phyloP scores from a whole-genome alignment of 2,113 vertebrate species.

The Polypterus bichir region DNA sequence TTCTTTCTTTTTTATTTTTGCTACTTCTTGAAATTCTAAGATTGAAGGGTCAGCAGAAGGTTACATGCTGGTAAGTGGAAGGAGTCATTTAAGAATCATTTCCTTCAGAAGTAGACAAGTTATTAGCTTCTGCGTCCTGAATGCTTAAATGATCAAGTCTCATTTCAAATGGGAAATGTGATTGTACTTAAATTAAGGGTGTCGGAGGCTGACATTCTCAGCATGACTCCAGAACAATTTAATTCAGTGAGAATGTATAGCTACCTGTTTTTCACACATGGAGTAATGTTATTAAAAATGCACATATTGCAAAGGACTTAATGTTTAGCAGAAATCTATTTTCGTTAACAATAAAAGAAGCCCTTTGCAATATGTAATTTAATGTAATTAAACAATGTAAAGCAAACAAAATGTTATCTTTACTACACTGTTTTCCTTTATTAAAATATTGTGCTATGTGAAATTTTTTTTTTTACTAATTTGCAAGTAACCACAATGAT shows the following conservation, averaged over 20 bases:
- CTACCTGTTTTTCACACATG: background rate
- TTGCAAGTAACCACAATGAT: too few relatives aligned
- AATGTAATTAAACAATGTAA: too few relatives aligned
- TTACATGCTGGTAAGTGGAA: constrained; percentile 5
- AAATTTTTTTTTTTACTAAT: too few relatives aligned
- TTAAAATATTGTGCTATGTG: too few relatives aligned
- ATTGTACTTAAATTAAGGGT: background rate
- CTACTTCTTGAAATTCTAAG: background rate
- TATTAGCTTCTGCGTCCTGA: constrained; percentile 2
- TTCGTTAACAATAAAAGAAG: too few relatives aligned
- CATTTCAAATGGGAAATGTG: background rate
- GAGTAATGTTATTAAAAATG: too few relatives aligned
- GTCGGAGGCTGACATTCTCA: background rate
- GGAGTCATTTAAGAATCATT: background rate
- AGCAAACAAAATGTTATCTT: too few relatives aligned
- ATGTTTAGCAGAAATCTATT: too few relatives aligned
- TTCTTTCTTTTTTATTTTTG: too few relatives aligned
- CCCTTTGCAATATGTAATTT: too few relatives aligned
- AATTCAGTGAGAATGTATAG: background rate
- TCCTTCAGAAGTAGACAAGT: background rate
- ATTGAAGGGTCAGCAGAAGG: background rate
- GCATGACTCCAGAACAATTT: background rate
- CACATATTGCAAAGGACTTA: too few relatives aligned
- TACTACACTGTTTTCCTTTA: too few relatives aligned
- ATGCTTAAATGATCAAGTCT: constrained; percentile 5